Evolutionary conservation across 2,113 vertebrate species (phyloP), one percentile per base, ranked within the genome.

Genomic region (Varanus salvator): DNA sequence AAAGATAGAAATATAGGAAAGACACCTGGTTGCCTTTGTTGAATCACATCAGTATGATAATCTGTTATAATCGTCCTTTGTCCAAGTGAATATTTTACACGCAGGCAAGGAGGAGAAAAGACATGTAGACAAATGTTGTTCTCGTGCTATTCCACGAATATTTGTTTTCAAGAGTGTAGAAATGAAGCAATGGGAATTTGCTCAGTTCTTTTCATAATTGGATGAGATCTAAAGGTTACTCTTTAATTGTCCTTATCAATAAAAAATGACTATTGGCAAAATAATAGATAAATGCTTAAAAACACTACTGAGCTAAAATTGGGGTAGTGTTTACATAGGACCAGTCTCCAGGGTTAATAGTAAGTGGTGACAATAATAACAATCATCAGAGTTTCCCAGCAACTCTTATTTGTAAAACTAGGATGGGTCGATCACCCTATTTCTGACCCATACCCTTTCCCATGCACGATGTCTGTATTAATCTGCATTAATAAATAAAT

Each of bases 231-330:
- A 92, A 86, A 90, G 6, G 0, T 64, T 84, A 60, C 2, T 29
- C 2, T 82, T 44, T 68, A 81, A 80, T 92, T 87, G 31, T 0
- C 78, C 29, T 86, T 90, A 9, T 76, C 38, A 0, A 38, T 84
- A 80, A 91, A 89, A 44, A 93, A 94, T 86, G 44, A 77, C 50
- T 80, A 80, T 89, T 89, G 88, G 14, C 6, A 90, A 80, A 54
- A 23, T 15, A 90, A 60, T 1, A 38, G 4, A 48, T 86, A 89
- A 88, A 78, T 87, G 11, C 2, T 11, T 83, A 74, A 23, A 87
- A 93, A 89, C 0, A 12, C 29, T 74, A 90, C 64, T 76, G 29
- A 60, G 11, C 8, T 44, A 87, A 91, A 48, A 1, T 54, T 29
- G 14, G 85, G 84, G 69, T 34, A 87, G 86, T 0, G 69, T 86